A percentile compares a stretch with the other conserved stretches of the same genome.
These are phyloP conservation scores for Falco concolor DNA, from an alignment of 2,797 vertebrate species.

Conservation along the genomic window DNA sequence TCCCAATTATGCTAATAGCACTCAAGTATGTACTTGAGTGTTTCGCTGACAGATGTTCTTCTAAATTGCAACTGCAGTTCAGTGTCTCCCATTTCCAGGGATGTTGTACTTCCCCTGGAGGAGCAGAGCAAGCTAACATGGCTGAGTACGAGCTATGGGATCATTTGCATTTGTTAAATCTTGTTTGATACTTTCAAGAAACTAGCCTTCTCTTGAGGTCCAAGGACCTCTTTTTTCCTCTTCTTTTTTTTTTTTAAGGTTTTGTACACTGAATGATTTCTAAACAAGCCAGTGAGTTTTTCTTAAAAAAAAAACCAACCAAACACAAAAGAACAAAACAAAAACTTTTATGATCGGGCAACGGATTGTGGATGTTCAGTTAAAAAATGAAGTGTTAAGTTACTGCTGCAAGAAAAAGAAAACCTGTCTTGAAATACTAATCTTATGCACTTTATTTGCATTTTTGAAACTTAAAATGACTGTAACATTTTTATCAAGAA, in stretches of 20 bases:
- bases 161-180: background rate
- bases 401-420: background rate
- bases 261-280: background rate
- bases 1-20: constrained; percentile 24
- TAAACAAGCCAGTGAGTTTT: background rate
- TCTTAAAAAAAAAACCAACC: background rate
- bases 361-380: background rate
- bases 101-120: background rate
- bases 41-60: background rate
- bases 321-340: background rate
- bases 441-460: background rate
- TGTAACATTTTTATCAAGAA: background rate
- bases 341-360: background rate
- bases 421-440: background rate
- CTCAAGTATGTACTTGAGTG: background rate
- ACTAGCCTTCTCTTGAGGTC: background rate
- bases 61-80: background rate
- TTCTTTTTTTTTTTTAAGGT: background rate
- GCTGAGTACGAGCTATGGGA: background rate
- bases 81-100: background rate
- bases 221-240: background rate
- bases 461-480: background rate
- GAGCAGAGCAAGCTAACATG: background rate
- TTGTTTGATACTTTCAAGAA: background rate
- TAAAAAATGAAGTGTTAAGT: background rate